Evolutionary conservation across 1,140 invertebrate species (phyloP), one percentile per base, ranked within the genome.

Genomic region (Macrotrachela quadricornifera): DNA sequence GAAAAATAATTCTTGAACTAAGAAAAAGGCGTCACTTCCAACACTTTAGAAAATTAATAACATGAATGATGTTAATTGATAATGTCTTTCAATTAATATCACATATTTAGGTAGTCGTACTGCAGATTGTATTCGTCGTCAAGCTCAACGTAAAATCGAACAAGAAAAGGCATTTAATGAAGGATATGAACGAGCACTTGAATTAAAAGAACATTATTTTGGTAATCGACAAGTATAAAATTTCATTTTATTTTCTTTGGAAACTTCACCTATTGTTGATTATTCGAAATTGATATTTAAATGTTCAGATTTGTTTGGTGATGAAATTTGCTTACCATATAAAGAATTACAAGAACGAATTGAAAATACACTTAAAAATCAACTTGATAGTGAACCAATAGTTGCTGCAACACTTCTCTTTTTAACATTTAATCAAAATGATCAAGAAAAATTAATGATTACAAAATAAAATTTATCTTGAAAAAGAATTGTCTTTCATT

Each of bases 341-440:
- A 76, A 80, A 42, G 81, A 83, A 65, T 88, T 88, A 79, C 80
- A 82, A 62, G 63, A 61, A 13, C 81, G 79, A 62, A 90, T 92
- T 54, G 78, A 79, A 63, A 78, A 79, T 61, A 91, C 87, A 67
- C 74, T 94, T 0, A 79, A 81, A 62, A 78, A 79, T 54, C 83
- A 90, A 62, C 63, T 88, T 50, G 78, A 78, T 56, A 64, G 66
- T 43, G 67, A 70, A 49, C 68, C 69, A 21, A 63, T 66, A 43
- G 64, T 71, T 62, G 62, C 67, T 3, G 65, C 68, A 13, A 63
- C 67, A 9, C 55, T 69, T 14, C 68, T 71, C 61, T 85, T 92
- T 64, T 79, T 84, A 54, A 85, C 83, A 17, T 82, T 83, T 62
- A 91, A 90, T 68, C 16, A 53, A 17, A 78, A 76, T 58, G 78